These are phyloP conservation scores for Gambelia wislizenii DNA, from an alignment of 2,797 vertebrate species.

Conservation along the genomic window DNA sequence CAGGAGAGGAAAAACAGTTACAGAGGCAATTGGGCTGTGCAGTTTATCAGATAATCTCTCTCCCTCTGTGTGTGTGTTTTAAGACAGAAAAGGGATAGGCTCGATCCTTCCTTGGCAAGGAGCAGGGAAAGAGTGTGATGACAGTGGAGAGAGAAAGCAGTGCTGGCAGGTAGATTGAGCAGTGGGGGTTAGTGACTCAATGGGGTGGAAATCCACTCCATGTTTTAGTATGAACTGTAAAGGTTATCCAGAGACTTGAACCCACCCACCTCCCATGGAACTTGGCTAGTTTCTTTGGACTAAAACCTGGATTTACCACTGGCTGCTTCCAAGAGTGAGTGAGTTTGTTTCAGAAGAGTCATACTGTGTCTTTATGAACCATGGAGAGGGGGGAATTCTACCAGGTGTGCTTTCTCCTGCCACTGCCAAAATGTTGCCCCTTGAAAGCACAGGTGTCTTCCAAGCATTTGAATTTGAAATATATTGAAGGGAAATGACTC, in stretches of 20 bases:
- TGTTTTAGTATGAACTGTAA: no score
- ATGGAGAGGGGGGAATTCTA: not conserved
- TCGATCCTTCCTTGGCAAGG: not conserved
- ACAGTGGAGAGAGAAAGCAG: not conserved
- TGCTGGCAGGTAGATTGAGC: no score
- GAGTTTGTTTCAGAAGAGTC: not conserved
- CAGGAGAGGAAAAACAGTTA: no score
- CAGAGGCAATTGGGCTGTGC: not conserved
- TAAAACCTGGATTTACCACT: no score
- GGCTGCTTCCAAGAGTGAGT: no score
- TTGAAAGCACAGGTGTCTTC: not conserved
- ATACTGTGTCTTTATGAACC: not conserved
- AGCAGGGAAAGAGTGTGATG: not conserved
- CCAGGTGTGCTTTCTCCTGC: not conserved
- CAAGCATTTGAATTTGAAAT: not conserved
- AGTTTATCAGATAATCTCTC: not conserved
- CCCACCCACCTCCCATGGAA: no score
- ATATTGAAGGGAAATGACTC: slow-evolving; percentile 26
- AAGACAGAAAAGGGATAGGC: no score
- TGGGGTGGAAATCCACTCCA: not conserved
- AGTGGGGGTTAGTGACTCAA: not conserved
- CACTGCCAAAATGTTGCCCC: not conserved
- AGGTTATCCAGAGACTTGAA: no score
- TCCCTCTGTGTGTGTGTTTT: no score
- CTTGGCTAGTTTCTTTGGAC: no score